Evolutionary conservation across 2,797 vertebrate species (phyloP).

Genomic region (Pitangus sulphuratus): DNA sequence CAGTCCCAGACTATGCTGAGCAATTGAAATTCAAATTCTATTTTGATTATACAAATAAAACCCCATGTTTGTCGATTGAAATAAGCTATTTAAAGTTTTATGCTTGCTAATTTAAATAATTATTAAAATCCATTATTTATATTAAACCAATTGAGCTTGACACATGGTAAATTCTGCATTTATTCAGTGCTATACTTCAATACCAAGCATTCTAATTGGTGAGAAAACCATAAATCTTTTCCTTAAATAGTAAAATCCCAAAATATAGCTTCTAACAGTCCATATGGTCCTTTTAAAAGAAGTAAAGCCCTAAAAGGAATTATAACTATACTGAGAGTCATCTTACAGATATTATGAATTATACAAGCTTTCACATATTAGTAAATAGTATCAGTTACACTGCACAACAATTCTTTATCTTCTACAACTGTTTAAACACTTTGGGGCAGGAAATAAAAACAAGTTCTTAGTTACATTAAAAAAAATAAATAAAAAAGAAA

Average conservation of each 20-base stretch:
- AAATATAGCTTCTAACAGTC: not conserved
- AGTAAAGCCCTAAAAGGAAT: not conserved
- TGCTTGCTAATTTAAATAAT: not conserved
- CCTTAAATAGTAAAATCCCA: not conserved
- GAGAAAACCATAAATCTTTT: not conserved
- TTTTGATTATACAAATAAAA: not conserved
- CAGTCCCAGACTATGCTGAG: not conserved
- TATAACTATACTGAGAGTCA: not conserved
- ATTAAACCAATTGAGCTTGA: not conserved
- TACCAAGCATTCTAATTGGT: not conserved
- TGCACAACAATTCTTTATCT: not conserved
- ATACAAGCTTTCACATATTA: not conserved
- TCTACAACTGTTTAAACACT: not conserved
- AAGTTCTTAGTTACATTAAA: not conserved
- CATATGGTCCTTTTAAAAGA: not conserved
- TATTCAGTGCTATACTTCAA: not conserved
- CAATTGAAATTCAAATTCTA: not conserved
- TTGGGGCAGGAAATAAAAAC: not conserved
- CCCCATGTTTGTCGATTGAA: not conserved
- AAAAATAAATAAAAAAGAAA: not conserved
- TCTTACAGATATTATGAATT: not conserved
- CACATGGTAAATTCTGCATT: not conserved
- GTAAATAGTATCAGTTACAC: not conserved
- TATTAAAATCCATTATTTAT: not conserved
- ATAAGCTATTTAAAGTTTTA: not conserved